Conservation (phyloP, 2,888 invertebrate genomes). For the Tolmerus cingulatus region DNA sequence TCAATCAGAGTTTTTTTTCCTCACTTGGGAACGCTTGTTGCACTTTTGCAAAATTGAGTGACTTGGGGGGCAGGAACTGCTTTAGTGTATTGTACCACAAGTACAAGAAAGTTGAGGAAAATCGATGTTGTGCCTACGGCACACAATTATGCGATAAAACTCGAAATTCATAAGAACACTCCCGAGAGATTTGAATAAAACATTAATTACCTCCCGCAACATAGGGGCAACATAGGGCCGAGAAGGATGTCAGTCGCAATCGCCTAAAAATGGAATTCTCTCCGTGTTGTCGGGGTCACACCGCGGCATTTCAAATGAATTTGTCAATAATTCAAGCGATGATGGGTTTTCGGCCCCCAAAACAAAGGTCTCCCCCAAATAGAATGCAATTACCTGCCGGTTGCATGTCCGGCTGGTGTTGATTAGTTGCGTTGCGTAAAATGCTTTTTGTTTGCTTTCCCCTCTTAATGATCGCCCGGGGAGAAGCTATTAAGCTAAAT, state of each 20-base stretch:
- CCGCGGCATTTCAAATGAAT: background rate
- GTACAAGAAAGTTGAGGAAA: background rate
- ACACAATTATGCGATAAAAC: background rate
- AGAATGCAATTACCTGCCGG: background rate
- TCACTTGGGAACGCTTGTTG: background rate
- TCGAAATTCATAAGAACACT: background rate
- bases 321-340: background rate
- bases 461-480: background rate
- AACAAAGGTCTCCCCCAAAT: background rate
- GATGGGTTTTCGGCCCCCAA: background rate
- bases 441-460: background rate
- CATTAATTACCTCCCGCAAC: background rate
- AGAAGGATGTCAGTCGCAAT: background rate
- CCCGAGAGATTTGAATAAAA: background rate
- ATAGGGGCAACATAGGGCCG: background rate
- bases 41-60: background rate
- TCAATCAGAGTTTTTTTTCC: background rate
- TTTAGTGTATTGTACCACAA: background rate
- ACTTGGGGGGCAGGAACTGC: background rate
- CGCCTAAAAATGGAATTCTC: background rate
- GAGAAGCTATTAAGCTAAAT: background rate
- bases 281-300: background rate
- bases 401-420: background rate
- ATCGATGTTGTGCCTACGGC: background rate
- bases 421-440: background rate